Percentiles rank a stretch among this genome's conserved stretches.
Evolutionary conservation across 2,888 invertebrate genomes (phyloP).

Genomic region (Coelogynopora nodosa): DNA sequence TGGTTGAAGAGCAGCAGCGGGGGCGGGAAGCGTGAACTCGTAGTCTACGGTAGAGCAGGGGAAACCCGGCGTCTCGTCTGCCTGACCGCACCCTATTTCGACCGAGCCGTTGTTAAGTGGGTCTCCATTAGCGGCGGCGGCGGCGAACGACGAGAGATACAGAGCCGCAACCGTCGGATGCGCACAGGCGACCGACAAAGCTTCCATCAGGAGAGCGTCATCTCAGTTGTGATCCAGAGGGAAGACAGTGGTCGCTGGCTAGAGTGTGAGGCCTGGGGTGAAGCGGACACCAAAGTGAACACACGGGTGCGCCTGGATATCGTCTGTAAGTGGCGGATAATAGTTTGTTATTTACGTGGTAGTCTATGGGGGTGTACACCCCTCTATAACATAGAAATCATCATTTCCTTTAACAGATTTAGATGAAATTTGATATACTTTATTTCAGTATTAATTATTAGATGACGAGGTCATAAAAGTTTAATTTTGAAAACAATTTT

Average conservation of each 20-base stretch:
- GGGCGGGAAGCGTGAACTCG: not conserved
- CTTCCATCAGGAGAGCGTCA: slow-evolving; percentile 7
- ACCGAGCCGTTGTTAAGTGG: slow-evolving; percentile 8
- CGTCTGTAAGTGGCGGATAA: not conserved
- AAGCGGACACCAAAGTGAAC: not conserved
- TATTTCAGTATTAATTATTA: too few relatives aligned
- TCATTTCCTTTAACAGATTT: too few relatives aligned
- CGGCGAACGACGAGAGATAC: not conserved
- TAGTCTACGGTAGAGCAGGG: not conserved
- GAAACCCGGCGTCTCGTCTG: not conserved
- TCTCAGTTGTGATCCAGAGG: not conserved
- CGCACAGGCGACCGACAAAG: not conserved
- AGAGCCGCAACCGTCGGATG: not conserved
- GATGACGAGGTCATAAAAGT: too few relatives aligned
- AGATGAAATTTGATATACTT: too few relatives aligned
- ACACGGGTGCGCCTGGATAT: not conserved
- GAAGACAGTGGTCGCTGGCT: not conserved
- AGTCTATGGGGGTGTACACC: too few relatives aligned
- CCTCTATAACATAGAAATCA: too few relatives aligned
- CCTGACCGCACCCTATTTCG: slow-evolving; percentile 3
- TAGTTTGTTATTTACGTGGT: not conserved
- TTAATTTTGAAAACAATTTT: too few relatives aligned
- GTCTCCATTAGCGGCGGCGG: not conserved
- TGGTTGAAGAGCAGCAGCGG: too few relatives aligned
- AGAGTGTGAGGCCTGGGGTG: slow-evolving; percentile 1